Conservation (phyloP, 2,113 vertebrate genomes). For the Alethe castanea region DNA sequence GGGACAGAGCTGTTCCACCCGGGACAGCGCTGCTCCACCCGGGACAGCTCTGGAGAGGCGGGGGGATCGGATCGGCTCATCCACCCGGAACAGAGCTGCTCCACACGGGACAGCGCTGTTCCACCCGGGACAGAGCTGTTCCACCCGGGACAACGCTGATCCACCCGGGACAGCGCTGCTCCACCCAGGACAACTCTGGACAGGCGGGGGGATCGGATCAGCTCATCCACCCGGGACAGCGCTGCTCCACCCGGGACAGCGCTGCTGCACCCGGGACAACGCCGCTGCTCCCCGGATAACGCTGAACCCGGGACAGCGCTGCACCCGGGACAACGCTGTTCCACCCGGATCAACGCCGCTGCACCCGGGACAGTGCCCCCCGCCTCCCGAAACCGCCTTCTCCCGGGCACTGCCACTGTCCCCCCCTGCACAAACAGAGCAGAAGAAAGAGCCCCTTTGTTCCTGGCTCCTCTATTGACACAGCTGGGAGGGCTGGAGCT, state of each 20-base stretch:
- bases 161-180: background rate
- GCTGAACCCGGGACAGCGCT: background rate
- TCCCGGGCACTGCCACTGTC: background rate
- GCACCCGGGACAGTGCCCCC: background rate
- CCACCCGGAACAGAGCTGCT: too few species aligned
- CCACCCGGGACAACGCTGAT: too few species aligned
- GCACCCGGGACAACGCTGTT: too few species aligned
- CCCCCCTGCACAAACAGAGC: background rate
- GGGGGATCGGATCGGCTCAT: too few species aligned
- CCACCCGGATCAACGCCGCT: accelerated
- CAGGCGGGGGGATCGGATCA: too few species aligned
- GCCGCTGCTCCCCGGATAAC: too few species aligned
- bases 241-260: background rate
- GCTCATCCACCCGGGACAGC: too few species aligned
- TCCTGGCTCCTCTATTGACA: constrained; percentile 50
- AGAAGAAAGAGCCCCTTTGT: constrained; percentile 27
- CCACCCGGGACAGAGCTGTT: background rate
- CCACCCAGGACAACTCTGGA: too few species aligned
- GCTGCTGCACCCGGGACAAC: background rate
- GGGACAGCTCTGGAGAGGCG: background rate
- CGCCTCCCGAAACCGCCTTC: background rate
- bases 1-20: too few species aligned
- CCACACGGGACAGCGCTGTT: background rate
- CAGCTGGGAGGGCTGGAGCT: constrained; percentile 34
- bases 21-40: background rate